These are phyloP conservation scores for Takifugu flavidus DNA, from an alignment of 2,113 vertebrate genomes.

Conservation along the genomic window DNA sequence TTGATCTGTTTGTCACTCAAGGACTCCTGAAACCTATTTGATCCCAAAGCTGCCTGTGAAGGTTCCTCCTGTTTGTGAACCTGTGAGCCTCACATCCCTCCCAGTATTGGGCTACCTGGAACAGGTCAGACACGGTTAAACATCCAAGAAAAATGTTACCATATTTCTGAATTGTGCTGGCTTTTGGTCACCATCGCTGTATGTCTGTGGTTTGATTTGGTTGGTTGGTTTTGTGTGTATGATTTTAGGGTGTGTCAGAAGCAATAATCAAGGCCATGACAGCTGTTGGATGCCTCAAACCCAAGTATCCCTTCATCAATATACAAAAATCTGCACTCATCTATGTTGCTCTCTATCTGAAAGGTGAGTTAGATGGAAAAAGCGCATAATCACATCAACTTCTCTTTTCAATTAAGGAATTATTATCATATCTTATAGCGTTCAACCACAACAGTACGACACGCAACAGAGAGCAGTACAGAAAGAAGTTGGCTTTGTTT, in stretches of 20 bases:
- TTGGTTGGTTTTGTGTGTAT: background rate
- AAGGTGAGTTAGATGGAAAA: constrained; percentile 77
- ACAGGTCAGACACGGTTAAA: constrained; percentile 70
- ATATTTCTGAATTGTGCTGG: too few relatives aligned
- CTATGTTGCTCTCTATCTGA: constrained; percentile 87
- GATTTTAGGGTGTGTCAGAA: constrained; percentile 80
- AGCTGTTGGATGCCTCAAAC: constrained; percentile 86
- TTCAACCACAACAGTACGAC: constrained; percentile 80
- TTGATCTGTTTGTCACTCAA: constrained; percentile 50
- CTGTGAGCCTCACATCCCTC: constrained; percentile 82
- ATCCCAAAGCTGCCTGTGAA: constrained; percentile 85
- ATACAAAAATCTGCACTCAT: constrained; percentile 82
- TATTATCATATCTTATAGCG: constrained; percentile 66
- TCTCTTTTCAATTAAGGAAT: background rate
- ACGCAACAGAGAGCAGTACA: constrained; percentile 76
- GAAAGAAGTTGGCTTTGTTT: constrained; percentile 80
- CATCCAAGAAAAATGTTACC: background rate
- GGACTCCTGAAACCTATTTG: constrained; percentile 84
- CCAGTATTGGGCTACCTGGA: constrained; percentile 91
- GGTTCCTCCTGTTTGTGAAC: constrained; percentile 83
- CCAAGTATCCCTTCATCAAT: constrained; percentile 90
- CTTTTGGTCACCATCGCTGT: background rate
- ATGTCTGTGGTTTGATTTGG: background rate
- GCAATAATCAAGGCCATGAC: constrained; percentile 90
- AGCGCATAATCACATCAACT: background rate